Percentiles rank a stretch among this genome's conserved stretches.
Evolutionary conservation across 1,140 invertebrate species (phyloP).

Genomic region (Goniozus legneri): DNA sequence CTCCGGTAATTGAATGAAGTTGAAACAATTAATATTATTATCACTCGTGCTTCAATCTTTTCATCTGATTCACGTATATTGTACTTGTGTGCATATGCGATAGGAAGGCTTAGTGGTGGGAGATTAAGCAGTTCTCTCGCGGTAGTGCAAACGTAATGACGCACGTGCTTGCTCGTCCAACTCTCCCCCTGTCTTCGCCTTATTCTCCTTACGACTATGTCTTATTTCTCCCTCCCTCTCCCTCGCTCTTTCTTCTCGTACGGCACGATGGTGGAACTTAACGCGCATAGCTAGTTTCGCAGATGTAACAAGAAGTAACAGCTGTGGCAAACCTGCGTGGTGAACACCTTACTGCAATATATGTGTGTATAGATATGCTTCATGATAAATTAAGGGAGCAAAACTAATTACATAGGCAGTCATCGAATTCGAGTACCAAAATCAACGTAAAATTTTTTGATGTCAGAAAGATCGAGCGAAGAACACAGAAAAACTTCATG

Average conservation of each 20-base stretch:
- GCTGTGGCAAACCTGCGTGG: constrained; percentile 23
- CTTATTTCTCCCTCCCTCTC: too few species aligned
- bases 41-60: too few species aligned
- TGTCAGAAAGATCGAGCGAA: too few species aligned
- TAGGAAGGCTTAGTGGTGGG: constrained; percentile 7
- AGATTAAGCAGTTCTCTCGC: constrained; percentile 19
- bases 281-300: constrained; percentile 25
- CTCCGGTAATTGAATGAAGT: too few species aligned
- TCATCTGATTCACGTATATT: constrained; percentile 12
- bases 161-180: constrained; percentile 19
- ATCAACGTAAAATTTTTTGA: too few species aligned
- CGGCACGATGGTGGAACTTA: constrained; percentile 19
- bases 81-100: constrained; percentile 11
- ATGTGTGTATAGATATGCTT: too few species aligned
- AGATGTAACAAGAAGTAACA: constrained; percentile 31
- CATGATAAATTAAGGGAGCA: constrained; percentile 24
- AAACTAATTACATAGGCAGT: constrained; percentile 35
- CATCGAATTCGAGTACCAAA: constrained; percentile 21
- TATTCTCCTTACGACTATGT: constrained; percentile 1
- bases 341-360: constrained; percentile 21
- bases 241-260: not conserved
- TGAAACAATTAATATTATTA: too few species aligned
- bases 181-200: constrained; percentile 2
- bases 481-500: constrained; percentile 24
- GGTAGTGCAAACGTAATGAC: constrained; percentile 23